Evolutionary conservation across 2,113 vertebrate genomes (phyloP), one percentile per base, ranked within the genome.

Genomic region (Paratilapia polleni): DNA sequence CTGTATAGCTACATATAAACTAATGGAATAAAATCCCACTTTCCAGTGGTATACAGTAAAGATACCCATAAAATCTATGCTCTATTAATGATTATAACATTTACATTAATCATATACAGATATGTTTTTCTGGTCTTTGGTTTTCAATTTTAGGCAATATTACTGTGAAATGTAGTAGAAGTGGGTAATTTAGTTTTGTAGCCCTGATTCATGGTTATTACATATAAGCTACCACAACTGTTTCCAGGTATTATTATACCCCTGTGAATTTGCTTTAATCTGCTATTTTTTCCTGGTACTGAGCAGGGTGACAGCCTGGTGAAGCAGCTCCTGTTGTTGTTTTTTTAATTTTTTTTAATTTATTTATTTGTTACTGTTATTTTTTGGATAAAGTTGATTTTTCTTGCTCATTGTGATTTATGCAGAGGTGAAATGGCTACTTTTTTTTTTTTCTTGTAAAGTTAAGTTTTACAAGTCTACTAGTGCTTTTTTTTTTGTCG

Each of bases 401-500:
- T 66, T 43, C 63, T 24, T 66, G 63, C 4, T 43, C 63, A 24
- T 14, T 22, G 22, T 66, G 36, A 64, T 64, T 64, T 15, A 15
- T 41, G 41, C 62, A 64, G 12, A 41, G 4, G 36, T 64, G 12
- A 64, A 64, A 64, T 1, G 0, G 62, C 36, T 64, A 41, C 36
- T 3, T 64, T 64, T 59, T 4, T 15, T 41, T 41, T 41, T 41
- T 20, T 4, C 34, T n/a, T n/a, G n/a, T n/a, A n/a, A n/a, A n/a
- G n/a, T n/a, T n/a, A 36, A 6, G 34, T 36, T 36, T 36, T 36
- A 36, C 62, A 15, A 41, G 20, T 15, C 36, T 64, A 7, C 62
- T 0, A 41, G 61, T 11, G 36, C 6, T 0, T 0, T 20, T 63
- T 0, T 0, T 20, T 63, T 41, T 12, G 36, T 24, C 41, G 36